Evolutionary conservation across 2,888 invertebrate genomes (phyloP), one percentile per base, ranked within the genome.

Genomic region (Phaonia tiefii): DNA sequence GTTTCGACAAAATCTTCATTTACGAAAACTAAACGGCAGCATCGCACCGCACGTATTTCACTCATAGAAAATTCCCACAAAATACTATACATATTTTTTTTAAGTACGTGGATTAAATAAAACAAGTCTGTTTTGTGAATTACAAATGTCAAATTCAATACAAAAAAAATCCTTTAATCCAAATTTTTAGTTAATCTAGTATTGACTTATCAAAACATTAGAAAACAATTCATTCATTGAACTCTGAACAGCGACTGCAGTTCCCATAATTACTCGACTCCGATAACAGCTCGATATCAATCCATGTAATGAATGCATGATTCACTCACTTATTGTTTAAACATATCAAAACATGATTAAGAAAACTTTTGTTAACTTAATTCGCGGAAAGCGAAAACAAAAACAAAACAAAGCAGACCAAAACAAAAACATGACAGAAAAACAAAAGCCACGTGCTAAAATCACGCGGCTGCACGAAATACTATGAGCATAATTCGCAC

Each of bases 321-420:
- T 15, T 70, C 58, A 26, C 26, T 25, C 25, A 5, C 13, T 46
- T 44, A 75, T 54, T 73, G 51, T 80, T 80, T 66, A 46, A 54
- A 77, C 74, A 77, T 63, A 80, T 80, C 75, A 81, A 81, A 81
- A 81, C 77, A 81, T 81, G 75, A 75, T 81, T 72, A 75, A 4
- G 20, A 78, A 72, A 72, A n/a, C 15, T 69, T 69, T 75, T 78
- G 51, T 78, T 69, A 42, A 70, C 39, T 58, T 72, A 81, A 81
- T 78, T 81, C 63, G 69, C 39, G 39, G 78, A 81, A 78, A 67
- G 54, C 46, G 22, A 15, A 51, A 72, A 63, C 49, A 67, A 44
- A 80, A 58, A 31, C 3, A 74, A 51, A 22, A 7, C 51, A 42
- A 25, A 20, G 26, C 66, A 78, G 3, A 77, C 75, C 71, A 77